Evolutionary conservation across 2,113 vertebrate species (phyloP), one percentile per base, ranked within the genome.

Genomic region (Pangasianodon hypophthalmus): DNA sequence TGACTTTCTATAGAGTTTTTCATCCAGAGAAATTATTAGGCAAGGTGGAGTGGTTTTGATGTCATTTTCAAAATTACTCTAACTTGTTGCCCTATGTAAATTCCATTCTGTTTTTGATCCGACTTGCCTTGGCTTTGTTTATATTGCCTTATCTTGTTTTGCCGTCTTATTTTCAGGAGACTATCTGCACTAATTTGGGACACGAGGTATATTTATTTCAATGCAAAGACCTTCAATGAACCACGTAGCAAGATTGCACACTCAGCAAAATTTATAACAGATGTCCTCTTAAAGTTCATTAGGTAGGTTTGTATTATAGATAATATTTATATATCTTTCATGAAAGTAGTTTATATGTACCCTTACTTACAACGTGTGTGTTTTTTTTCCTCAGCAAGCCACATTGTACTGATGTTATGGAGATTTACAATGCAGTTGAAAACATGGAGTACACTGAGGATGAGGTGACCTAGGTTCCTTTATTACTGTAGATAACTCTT

Each of bases 101-200:
- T 46, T 41, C 69, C 69, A 73, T 6, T 73, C 69, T 73, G 18
- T 6, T 41, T 24, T 77, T 77, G 37, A 44, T 21, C 41, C 4
- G 41, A 75, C 71, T 24, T 46, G 11, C 9, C 6, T 11, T 62
- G 26, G 2, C 54, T 89, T 58, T 81, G 18, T 37, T 89, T 54
- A 79, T 48, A 50, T 48, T 77, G 8, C 41, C 21, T n/a, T 4
- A 18, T 81, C 29, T 81, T 91, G 18, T 62, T 50, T 93, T 79
- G 77, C 16, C 0, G 82, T 56, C 1, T 56, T 41, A 46, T 93
- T 94, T 94, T 82, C 93, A 99, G 98, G 95, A 97, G 98, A 88
- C 94, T 98, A 2, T 98, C 97, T 84, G 98, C 98, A 11, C 92
- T 99, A 94, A 96, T 98, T 87, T 99, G 98, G 98, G 98, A 99